Conservation (phyloP, 2,113 vertebrate species). For the Chrysochloris asiatica region DNA sequence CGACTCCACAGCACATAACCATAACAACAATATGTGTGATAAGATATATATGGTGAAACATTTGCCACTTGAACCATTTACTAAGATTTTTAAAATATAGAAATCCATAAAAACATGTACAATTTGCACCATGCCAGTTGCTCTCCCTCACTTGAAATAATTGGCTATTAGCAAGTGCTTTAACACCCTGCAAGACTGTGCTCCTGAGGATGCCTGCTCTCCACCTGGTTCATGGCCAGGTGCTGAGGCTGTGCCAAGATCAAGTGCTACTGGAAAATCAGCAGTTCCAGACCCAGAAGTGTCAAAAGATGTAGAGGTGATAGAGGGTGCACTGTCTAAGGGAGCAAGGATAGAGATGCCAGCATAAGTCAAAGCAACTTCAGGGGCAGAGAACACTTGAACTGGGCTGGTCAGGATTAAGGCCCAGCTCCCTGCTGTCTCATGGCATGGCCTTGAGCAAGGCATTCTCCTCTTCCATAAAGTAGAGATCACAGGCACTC, state of each 20-base stretch:
- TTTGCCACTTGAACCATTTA: background rate
- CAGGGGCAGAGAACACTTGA: too few relatives aligned
- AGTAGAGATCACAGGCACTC: background rate
- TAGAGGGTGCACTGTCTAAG: too few relatives aligned
- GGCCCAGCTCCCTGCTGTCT: background rate
- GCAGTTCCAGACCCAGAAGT: background rate
- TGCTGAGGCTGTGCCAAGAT: background rate
- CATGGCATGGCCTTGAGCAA: background rate
- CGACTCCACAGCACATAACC: too few relatives aligned
- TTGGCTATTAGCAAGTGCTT: background rate
- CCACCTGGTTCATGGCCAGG: background rate
- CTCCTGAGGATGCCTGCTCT: background rate
- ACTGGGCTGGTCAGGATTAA: too few relatives aligned
- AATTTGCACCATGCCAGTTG: background rate
- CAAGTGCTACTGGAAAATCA: background rate
- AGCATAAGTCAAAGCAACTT: background rate
- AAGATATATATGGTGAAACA: too few relatives aligned
- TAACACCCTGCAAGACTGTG: background rate
- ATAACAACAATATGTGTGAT: too few relatives aligned
- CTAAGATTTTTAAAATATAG: background rate
- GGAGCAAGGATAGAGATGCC: background rate
- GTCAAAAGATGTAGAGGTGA: background rate
- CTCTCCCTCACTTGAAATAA: background rate
- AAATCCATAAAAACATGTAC: background rate
- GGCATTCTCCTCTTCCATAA: background rate